Conservation (phyloP, 2,113 vertebrate species). For the Engystomops pustulosus region DNA sequence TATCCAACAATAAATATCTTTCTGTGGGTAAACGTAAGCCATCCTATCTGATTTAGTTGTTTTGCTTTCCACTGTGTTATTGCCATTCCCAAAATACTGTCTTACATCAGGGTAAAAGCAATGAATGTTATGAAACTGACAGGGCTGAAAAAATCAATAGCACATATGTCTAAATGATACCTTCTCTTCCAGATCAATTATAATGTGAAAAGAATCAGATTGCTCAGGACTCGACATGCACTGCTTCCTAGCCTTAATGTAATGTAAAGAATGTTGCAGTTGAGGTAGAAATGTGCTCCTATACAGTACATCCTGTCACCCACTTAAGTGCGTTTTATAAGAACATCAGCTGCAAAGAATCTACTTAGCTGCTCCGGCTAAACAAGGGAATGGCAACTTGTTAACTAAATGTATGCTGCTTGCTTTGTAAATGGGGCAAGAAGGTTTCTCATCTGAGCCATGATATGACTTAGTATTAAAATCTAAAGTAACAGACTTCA, state of each 20-base stretch:
- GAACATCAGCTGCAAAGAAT: constrained; percentile 71
- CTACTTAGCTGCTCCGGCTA: constrained; percentile 70
- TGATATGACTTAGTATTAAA: constrained; percentile 71
- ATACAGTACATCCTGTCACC: constrained; percentile 39
- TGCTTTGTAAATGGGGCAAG: constrained; percentile 73
- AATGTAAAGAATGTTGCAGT: constrained; percentile 62
- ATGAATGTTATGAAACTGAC: constrained; percentile 33
- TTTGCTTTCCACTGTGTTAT: not conserved
- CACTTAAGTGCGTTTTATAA: constrained; percentile 63
- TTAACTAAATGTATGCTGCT: constrained; percentile 73
- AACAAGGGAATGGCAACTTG: constrained; percentile 72
- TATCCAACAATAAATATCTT: not conserved
- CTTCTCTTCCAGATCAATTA: constrained; percentile 52
- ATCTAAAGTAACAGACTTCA: constrained; percentile 71
- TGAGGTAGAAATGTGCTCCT: constrained; percentile 42
- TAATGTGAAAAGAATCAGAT: constrained; percentile 44
- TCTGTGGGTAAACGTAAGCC: not conserved
- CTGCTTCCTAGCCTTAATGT: constrained; percentile 46
- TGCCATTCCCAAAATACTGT: constrained; percentile 11
- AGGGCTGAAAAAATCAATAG: constrained; percentile 30
- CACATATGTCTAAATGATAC: not conserved
- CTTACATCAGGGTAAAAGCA: constrained; percentile 47
- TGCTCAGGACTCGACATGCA: not conserved
- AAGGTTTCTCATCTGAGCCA: constrained; percentile 69
- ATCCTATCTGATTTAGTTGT: not conserved